A percentile compares a stretch with the other conserved stretches of the same genome.
These are phyloP conservation scores for Xenopus borealis DNA, from an alignment of 2,113 vertebrate genomes.

Conservation along the genomic window DNA sequence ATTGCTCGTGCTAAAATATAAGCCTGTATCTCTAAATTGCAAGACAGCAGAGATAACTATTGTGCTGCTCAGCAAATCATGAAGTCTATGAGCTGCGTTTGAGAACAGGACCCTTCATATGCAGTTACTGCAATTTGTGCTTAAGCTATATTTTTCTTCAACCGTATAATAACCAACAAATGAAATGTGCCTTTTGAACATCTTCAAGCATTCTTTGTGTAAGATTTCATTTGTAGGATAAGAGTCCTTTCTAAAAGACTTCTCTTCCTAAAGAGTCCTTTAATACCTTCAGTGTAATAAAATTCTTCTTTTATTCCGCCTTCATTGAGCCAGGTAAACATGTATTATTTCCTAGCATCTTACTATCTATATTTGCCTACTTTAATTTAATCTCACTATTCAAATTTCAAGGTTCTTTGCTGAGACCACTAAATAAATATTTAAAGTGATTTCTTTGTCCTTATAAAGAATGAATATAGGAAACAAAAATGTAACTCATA, in stretches of 20 bases:
- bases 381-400: slow-evolving; percentile 23
- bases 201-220: neutral
- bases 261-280: too few species aligned
- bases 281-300: neutral
- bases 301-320: neutral
- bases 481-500: slow-evolving; percentile 17
- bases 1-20: too few species aligned
- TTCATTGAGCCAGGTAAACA: neutral
- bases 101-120: too few species aligned
- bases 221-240: neutral
- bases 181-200: too few species aligned
- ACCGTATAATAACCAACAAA: too few species aligned
- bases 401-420: slow-evolving; percentile 34
- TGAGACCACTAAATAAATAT: slow-evolving; percentile 31
- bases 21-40: too few species aligned
- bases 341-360: neutral
- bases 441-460: slow-evolving; percentile 41
- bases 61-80: too few species aligned
- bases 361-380: slow-evolving; percentile 14
- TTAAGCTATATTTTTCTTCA: too few species aligned
- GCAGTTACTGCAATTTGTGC: too few species aligned
- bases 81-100: too few species aligned
- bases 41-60: too few species aligned
- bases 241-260: too few species aligned
- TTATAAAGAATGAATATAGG: slow-evolving; percentile 20